These are phyloP conservation scores for Teleiodes luculella DNA, from an alignment of 2,888 invertebrate species.

Conservation along the genomic window DNA sequence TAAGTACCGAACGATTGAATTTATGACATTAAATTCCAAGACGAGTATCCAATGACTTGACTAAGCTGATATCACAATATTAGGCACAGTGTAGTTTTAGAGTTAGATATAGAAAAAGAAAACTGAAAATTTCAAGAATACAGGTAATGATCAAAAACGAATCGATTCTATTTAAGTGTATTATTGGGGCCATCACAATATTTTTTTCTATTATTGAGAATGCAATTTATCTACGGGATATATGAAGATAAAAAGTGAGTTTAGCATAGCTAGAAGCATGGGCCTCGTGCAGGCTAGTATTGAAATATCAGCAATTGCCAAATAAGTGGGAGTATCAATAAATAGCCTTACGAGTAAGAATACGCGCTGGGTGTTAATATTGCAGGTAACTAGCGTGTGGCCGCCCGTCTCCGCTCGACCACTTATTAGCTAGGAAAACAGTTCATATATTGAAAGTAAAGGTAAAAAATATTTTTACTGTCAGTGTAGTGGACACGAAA, in stretches of 20 bases:
- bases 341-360: constrained; percentile 34
- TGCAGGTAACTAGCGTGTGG: constrained; percentile 58
- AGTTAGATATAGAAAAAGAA: too few species aligned
- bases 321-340: constrained; percentile 17
- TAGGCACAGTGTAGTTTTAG: too few species aligned
- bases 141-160: too few species aligned
- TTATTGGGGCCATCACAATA: too few species aligned
- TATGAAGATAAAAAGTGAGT: too few species aligned
- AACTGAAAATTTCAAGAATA: too few species aligned
- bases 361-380: constrained; percentile 36
- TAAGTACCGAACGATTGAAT: constrained; percentile 46
- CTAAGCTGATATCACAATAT: not conserved
- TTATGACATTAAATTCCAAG: constrained; percentile 16
- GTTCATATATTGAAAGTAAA: not conserved
- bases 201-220: too few species aligned
- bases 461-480: too few species aligned
- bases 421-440: not conserved
- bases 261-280: too few species aligned
- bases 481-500: too few species aligned
- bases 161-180: too few species aligned
- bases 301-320: constrained; percentile 7
- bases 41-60: constrained; percentile 15
- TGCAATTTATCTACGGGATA: too few species aligned
- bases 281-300: not conserved
- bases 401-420: constrained; percentile 22